Percentiles rank a stretch among this genome's conserved stretches.
These are phyloP conservation scores for Criorhina ranunculi DNA, from an alignment of 2,888 invertebrate species.

Conservation along the genomic window DNA sequence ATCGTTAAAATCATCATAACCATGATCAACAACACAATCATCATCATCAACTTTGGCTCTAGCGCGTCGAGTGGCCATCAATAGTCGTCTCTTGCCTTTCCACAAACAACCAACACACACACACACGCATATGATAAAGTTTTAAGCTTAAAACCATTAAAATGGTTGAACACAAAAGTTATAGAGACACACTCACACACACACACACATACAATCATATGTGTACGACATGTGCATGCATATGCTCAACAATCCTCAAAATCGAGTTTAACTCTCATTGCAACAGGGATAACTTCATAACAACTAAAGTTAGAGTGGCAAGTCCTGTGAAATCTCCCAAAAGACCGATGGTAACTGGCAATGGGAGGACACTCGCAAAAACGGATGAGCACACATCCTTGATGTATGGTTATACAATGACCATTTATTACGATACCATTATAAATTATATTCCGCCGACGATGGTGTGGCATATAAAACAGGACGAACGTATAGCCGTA, in stretches of 20 bases:
- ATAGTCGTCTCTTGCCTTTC: conserved; percentile 45
- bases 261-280: conserved; percentile 75
- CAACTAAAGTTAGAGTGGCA: conserved; percentile 75
- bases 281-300: conserved; percentile 73
- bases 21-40: conserved; percentile 62
- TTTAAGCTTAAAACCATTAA: conserved; percentile 73
- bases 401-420: conserved; percentile 78
- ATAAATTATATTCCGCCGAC: conserved; percentile 78
- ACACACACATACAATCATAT: neutral
- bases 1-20: conserved; percentile 48
- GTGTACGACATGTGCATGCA: conserved; percentile 41
- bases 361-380: conserved; percentile 47
- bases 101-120: neutral
- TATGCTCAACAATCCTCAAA: conserved; percentile 74
- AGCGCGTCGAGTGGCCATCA: conserved; percentile 70
- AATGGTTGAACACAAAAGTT: conserved; percentile 73
- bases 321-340: conserved; percentile 66
- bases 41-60: conserved; percentile 37
- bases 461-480: conserved; percentile 76
- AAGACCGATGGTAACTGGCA: conserved; percentile 36
- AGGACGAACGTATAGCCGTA: conserved; percentile 33
- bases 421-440: conserved; percentile 79
- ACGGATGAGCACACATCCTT: conserved; percentile 77
- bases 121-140: conserved; percentile 35
- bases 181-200: conserved; percentile 14